Evolutionary conservation across 1,140 invertebrate species (phyloP).

Genomic region (Varroa destructor): DNA sequence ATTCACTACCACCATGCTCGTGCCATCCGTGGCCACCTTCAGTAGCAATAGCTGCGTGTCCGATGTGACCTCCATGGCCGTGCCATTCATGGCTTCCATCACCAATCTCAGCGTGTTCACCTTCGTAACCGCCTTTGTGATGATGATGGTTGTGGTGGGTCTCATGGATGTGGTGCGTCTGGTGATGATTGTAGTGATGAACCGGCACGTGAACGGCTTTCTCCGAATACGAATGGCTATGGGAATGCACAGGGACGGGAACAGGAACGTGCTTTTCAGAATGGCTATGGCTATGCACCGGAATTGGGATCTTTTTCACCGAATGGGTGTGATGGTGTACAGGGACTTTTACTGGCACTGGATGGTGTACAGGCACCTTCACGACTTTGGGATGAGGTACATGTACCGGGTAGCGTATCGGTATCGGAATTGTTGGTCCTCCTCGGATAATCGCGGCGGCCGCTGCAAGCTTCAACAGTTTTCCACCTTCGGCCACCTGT

Average conservation of each 20-base stretch:
- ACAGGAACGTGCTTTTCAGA: slow-evolving; percentile 18
- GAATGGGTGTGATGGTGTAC: slow-evolving; percentile 17
- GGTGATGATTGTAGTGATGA: neutral
- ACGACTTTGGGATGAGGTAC: slow-evolving; percentile 21
- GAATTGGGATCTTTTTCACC: slow-evolving; percentile 6
- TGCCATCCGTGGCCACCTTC: too few species aligned
- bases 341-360: slow-evolving; percentile 9
- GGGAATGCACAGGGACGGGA: neutral
- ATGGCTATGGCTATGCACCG: slow-evolving; percentile 16
- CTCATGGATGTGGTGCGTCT: neutral
- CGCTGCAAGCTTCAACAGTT: slow-evolving; percentile 24
- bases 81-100: too few species aligned
- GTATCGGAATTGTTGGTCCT: slow-evolving; percentile 13
- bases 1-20: too few species aligned
- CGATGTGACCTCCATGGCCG: too few species aligned
- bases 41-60: too few species aligned
- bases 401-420: slow-evolving; percentile 20
- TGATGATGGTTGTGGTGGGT: neutral
- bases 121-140: neutral
- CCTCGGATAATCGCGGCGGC: slow-evolving; percentile 24
- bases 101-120: neutral
- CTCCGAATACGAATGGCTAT: slow-evolving; percentile 5
- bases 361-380: slow-evolving; percentile 12
- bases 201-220: neutral
- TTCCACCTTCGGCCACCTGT: neutral